phyloP scores from a whole-genome alignment of 2,797 vertebrate genomes.

The Sphaeramia orbicularis region DNA sequence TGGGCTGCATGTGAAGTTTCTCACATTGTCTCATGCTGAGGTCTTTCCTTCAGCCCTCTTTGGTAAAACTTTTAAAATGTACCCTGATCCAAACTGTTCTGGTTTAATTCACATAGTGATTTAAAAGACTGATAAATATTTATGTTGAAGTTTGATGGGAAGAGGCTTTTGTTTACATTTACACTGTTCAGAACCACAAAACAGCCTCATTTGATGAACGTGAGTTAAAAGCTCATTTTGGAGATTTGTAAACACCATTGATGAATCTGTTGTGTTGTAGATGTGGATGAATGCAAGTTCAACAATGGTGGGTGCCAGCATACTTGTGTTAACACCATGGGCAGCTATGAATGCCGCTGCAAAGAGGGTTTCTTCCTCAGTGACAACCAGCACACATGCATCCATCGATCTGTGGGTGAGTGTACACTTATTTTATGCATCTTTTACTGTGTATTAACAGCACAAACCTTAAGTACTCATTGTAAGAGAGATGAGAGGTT shows the following conservation, averaged over 20 bases:
- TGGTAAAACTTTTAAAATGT: conserved; percentile 8
- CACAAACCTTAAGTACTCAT: not conserved
- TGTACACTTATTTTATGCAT: conserved; percentile 25
- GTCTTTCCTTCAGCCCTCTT: not conserved
- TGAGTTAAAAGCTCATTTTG: conserved; percentile 15
- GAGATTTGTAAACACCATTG: conserved; percentile 37
- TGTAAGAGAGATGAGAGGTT: too few species aligned
- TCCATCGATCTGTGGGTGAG: conserved; percentile 96
- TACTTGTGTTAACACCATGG: conserved; percentile 93
- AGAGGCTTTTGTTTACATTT: conserved; percentile 29
- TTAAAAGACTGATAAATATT: conserved; percentile 32
- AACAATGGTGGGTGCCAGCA: conserved; percentile 99
- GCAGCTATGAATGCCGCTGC: conserved; percentile 96
- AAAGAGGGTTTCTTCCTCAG: conserved; percentile 97
- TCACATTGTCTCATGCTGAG: conserved; percentile 17
- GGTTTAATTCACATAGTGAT: conserved; percentile 18
- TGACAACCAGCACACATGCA: conserved; percentile 98
- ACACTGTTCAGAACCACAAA: conserved; percentile 31
- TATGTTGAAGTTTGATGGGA: conserved; percentile 17
- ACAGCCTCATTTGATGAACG: conserved; percentile 18
- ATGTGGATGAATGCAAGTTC: conserved; percentile 94
- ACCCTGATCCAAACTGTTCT: conserved; percentile 29
- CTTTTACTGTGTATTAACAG: not conserved
- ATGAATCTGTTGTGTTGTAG: conserved; percentile 74
- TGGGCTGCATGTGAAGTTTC: conserved; percentile 41